Evolutionary conservation across 2,113 vertebrate species (phyloP).

Genomic region (Neolamprologus kungweensis): DNA sequence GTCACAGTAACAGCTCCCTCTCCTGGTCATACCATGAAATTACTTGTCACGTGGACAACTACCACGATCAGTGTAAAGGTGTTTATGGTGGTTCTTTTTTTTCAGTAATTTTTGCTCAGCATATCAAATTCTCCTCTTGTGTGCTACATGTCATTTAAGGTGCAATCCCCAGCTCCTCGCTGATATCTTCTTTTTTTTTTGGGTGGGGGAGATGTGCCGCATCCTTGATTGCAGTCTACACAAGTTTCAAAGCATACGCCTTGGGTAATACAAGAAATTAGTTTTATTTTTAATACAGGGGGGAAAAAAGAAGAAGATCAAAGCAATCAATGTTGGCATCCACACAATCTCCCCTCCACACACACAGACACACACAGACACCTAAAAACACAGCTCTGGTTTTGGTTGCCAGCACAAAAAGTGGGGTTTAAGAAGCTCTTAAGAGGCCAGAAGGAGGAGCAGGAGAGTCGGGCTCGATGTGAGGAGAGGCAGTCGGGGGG

Average conservation of each 20-base stretch:
- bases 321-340: constrained; percentile 15
- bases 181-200: not conserved
- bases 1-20: not conserved
- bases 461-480: not conserved
- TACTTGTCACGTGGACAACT: accelerated
- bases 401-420: not conserved
- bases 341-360: not conserved
- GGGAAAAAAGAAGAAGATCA: not conserved
- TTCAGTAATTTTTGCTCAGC: not conserved
- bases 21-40: not conserved
- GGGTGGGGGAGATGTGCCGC: not conserved
- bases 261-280: not conserved
- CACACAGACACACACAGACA: not conserved
- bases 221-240: constrained; percentile 9
- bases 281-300: constrained; percentile 11
- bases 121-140: not conserved
- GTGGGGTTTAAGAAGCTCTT: not conserved
- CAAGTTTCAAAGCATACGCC: constrained; percentile 11
- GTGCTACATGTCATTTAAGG: not conserved
- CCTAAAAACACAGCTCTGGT: not conserved
- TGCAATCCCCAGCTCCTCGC: not conserved
- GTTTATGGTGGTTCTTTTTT: not conserved
- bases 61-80: not conserved
- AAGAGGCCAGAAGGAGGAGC: not conserved
- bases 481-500: not conserved